Percentiles rank a stretch among this genome's conserved stretches.
Conservation (phyloP, 2,113 vertebrate species). For the Sylvietta virens region DNA sequence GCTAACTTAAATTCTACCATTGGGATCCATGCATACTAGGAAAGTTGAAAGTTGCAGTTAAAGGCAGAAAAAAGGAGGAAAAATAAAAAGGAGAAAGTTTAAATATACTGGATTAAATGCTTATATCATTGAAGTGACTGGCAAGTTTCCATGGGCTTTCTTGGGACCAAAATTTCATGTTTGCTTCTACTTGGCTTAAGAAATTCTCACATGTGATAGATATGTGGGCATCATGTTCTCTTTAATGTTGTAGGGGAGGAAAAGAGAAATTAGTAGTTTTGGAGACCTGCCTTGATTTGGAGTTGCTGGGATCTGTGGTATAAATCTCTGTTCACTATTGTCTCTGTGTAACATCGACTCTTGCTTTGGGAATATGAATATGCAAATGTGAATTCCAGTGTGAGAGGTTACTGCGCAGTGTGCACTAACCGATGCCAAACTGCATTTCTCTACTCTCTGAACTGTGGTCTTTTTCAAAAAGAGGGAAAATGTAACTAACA, state of each 20-base stretch:
- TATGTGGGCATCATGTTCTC: neutral
- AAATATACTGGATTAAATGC: neutral
- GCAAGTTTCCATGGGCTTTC: neutral
- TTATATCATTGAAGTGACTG: neutral
- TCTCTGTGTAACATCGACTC: neutral
- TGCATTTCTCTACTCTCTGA: neutral
- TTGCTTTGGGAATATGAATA: constrained; percentile 1
- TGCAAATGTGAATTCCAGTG: constrained; percentile 18
- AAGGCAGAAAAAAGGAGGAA: neutral
- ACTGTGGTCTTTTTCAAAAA: neutral
- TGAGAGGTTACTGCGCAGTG: neutral
- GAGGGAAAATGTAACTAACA: neutral
- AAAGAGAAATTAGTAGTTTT: neutral
- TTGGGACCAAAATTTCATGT: neutral
- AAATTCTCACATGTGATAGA: neutral
- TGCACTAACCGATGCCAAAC: neutral
- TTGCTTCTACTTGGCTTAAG: neutral
- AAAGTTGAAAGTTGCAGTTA: neutral
- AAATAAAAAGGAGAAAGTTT: neutral
- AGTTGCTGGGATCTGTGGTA: neutral
- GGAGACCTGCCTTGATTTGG: neutral
- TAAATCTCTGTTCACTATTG: neutral
- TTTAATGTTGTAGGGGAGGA: neutral
- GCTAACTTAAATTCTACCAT: neutral
- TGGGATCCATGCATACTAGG: neutral